Evolutionary conservation across 2,797 vertebrate genomes (phyloP).

Genomic region (Molossus molossus): DNA sequence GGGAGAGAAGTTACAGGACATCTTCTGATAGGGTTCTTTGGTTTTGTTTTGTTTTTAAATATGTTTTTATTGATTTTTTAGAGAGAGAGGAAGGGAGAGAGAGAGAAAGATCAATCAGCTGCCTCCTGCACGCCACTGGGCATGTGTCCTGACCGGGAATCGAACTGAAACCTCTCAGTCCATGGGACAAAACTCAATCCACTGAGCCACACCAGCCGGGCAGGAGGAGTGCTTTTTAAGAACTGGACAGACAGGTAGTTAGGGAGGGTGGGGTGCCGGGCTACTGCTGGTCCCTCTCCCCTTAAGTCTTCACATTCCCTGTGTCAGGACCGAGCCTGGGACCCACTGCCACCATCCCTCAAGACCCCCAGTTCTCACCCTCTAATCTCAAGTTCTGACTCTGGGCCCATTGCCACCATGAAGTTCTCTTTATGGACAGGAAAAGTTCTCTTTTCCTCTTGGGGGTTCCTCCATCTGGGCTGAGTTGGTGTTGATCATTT

Average conservation of each 20-base stretch:
- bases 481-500: slow-evolving; percentile 18
- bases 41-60: too few relatives aligned
- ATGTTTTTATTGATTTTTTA: too few relatives aligned
- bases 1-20: too few relatives aligned
- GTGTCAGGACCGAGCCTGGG: neutral
- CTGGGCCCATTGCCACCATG: neutral
- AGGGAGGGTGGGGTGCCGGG: neutral
- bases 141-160: too few relatives aligned
- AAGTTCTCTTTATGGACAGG: neutral
- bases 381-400: neutral
- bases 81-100: too few relatives aligned
- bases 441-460: slow-evolving; percentile 41
- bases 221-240: neutral
- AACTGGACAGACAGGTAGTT: neutral
- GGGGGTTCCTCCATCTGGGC: slow-evolving; percentile 24
- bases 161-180: too few relatives aligned
- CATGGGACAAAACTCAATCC: too few relatives aligned
- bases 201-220: too few relatives aligned
- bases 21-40: neutral
- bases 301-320: neutral
- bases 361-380: neutral
- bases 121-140: too few relatives aligned
- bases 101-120: too few relatives aligned
- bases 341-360: neutral
- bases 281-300: neutral